Percentiles rank a stretch among this genome's conserved stretches.
These are phyloP conservation scores for Ennomos quercinarius DNA, from an alignment of 2,888 invertebrate genomes.

Conservation along the genomic window DNA sequence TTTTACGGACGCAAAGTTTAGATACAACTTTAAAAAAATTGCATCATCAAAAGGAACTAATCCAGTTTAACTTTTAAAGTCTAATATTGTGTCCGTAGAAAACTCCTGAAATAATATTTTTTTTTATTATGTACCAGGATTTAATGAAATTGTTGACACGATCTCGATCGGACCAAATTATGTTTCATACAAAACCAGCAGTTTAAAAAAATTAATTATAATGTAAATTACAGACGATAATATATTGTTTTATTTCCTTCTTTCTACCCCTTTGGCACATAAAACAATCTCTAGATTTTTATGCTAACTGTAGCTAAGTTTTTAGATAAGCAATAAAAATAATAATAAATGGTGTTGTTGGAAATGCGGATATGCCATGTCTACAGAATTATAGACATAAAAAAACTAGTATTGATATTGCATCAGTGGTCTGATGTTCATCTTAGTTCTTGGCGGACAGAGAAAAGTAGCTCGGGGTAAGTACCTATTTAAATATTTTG, in stretches of 20 bases:
- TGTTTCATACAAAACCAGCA: conserved; percentile 74
- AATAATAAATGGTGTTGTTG: no score
- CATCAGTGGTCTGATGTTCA: no score
- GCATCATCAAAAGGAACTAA: neutral
- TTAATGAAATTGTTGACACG: conserved; percentile 68
- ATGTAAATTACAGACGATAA: conserved; percentile 73
- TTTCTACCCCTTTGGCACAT: neutral
- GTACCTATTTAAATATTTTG: no score
- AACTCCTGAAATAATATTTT: conserved; percentile 37
- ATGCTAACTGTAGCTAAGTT: no score
- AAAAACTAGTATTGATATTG: no score
- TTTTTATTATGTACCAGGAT: conserved; percentile 46
- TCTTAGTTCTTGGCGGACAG: no score
- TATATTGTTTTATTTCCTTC: conserved; percentile 57
- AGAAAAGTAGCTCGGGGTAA: no score
- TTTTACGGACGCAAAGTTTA: conserved; percentile 41
- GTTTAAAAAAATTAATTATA: conserved; percentile 76
- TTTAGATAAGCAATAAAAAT: no score
- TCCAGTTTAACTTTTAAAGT: conserved; percentile 17
- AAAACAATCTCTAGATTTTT: no score
- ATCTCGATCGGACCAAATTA: conserved; percentile 78
- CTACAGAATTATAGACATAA: no score
- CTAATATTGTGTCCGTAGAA: conserved; percentile 47
- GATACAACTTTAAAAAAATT: conserved; percentile 6
- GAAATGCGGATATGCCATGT: no score